Evolutionary conservation across 2,113 vertebrate species (phyloP).

Genomic region (Microcebus ravelobensis): DNA sequence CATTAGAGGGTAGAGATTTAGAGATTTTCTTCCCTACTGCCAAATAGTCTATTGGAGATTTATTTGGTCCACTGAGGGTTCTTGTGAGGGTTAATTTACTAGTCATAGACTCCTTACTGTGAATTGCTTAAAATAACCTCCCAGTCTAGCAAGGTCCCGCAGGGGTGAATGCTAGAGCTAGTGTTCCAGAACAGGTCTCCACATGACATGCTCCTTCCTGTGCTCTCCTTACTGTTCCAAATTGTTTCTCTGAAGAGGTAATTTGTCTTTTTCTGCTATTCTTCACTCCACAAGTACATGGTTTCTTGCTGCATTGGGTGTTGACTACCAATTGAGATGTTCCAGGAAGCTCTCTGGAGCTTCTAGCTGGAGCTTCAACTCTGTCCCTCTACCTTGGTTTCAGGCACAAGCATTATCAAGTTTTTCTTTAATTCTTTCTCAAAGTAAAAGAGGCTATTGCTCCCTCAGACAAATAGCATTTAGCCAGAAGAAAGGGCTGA

Average conservation of each 20-base stretch:
- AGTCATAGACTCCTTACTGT: background rate
- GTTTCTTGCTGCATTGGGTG: background rate
- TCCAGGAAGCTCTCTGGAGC: background rate
- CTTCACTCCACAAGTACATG: background rate
- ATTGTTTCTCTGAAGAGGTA: background rate
- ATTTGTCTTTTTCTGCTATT: background rate
- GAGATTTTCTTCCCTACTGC: background rate
- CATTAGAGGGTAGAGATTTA: background rate
- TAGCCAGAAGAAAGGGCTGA: background rate
- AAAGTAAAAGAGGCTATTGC: background rate
- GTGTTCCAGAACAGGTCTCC: background rate
- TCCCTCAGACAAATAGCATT: background rate
- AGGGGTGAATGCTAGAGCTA: background rate
- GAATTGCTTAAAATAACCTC: background rate
- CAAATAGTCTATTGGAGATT: background rate
- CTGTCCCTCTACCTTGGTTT: background rate
- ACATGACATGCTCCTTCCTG: background rate
- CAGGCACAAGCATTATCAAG: background rate
- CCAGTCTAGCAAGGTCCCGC: background rate
- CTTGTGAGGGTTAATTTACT: background rate
- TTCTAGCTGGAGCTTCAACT: background rate
- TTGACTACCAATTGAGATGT: background rate
- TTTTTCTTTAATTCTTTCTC: background rate
- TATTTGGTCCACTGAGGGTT: background rate
- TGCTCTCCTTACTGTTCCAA: background rate